Base-by-base conservation (phyloP, 2,113 vertebrate genomes). In the Pelecanoides urinatrix region DNA sequence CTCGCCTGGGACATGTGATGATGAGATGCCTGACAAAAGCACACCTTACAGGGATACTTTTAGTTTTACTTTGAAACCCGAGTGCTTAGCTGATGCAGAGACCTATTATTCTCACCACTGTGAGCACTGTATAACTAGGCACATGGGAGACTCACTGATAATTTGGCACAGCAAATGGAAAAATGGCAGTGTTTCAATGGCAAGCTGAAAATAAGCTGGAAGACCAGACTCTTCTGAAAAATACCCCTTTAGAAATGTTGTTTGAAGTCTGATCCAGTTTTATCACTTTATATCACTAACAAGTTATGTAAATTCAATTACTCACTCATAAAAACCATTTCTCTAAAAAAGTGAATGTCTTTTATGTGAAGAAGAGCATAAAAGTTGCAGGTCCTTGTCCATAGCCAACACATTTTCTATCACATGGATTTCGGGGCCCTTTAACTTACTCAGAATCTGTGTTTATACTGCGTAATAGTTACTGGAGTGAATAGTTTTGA, bases 11-110 rank as follows among this genome's bases (percentile, higher is more conserved):
- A 97, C 68, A 67, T 85, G 88, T 93, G 94, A 77, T 96, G 96
- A 94, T 81, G 91, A 85, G 81, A 94, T 76, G 11, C 40, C 88
- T 90, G 89, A 97, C 96, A 96, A 78, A 94, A 97, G 95, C 95
- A 94, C 96, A 98, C 9, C 20, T 98, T 96, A 96, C 78, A 94
- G 95, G 97, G 96, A 98, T 98, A 97, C 95, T 98, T 98, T 97
- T 97, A 92, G 97, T 92, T 97, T 95, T 97, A 97, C 88, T 91
- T 95, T 93, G 95, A 98, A 97, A 97, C 22, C 75, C n/a, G 72
- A 97, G 49, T 73, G 45, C 52, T 96, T 92, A 90, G 95, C 95
- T 97, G 97, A 97, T 98, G 98, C 97, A 95, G 98, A 98, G 96
- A 97, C 98, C 97, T 98, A 97, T 97, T 98, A 98, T 98, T 97